phyloP scores from a whole-genome alignment of 1,140 invertebrate species.

The Drosophila rufa region DNA sequence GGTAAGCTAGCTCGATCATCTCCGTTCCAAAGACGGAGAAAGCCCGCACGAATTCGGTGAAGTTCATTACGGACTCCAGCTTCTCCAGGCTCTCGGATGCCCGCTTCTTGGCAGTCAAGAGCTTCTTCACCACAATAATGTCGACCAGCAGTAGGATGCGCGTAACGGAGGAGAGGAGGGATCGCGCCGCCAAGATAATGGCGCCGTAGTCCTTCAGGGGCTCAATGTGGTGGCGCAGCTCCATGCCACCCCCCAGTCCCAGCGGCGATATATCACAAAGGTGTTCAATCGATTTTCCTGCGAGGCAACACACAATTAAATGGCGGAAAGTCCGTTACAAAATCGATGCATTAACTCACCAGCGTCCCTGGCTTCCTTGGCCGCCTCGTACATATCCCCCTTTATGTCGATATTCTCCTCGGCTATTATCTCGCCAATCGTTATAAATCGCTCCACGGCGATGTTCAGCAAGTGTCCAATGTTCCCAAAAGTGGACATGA shows the following conservation, averaged over 20 bases:
- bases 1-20: constrained; percentile 98
- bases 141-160: constrained; percentile 99
- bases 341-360: constrained; percentile 87
- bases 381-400: constrained; percentile 98
- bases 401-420: constrained; percentile 99
- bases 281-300: constrained; percentile 91
- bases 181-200: constrained; percentile 96
- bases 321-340: neutral
- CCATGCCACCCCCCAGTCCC: constrained; percentile 86
- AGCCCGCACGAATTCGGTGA: constrained; percentile 99
- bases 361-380: constrained; percentile 97
- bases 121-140: constrained; percentile 98
- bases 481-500: constrained; percentile 90
- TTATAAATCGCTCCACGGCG: constrained; percentile 98
- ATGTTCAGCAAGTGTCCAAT: constrained; percentile 98
- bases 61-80: constrained; percentile 97
- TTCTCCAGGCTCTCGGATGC: constrained; percentile 94
- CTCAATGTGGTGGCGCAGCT: constrained; percentile 85
- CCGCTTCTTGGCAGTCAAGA: constrained; percentile 98
- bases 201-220: constrained; percentile 88
- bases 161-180: constrained; percentile 97
- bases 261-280: constrained; percentile 92
- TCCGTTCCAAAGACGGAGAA: constrained; percentile 99
- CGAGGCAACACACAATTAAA: constrained; percentile 4
- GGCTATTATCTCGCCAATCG: constrained; percentile 98